Evolutionary conservation across 2,113 vertebrate species (phyloP).

Genomic region (Castor canadensis): DNA sequence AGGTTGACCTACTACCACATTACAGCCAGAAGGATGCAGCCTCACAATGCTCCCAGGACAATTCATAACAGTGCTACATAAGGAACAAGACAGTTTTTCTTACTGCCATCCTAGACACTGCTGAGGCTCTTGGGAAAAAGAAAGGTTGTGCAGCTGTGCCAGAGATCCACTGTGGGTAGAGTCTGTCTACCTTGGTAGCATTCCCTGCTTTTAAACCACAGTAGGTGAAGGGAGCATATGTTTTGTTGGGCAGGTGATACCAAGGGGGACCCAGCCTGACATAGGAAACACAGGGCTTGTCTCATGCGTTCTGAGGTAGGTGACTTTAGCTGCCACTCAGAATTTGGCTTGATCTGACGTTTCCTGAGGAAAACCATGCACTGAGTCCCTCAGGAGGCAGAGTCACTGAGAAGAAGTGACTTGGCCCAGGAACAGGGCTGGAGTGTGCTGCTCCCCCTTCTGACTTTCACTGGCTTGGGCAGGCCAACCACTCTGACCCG

Average conservation of each 20-base stretch:
- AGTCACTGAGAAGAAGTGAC: too few species aligned
- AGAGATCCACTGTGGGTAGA: neutral
- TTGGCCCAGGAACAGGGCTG: too few species aligned
- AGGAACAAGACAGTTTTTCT: neutral
- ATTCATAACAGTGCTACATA: too few species aligned
- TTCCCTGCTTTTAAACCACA: neutral
- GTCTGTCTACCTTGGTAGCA: rapidly evolving
- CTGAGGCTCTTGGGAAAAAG: neutral
- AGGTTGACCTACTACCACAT: too few species aligned
- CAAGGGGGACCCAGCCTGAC: too few species aligned
- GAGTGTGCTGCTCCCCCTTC: rapidly evolving
- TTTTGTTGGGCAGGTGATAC: rapidly evolving
- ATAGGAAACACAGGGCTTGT: rapidly evolving
- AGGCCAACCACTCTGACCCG: neutral
- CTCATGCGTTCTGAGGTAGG: too few species aligned
- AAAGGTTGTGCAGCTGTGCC: rapidly evolving
- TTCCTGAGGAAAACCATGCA: neutral
- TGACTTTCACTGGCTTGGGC: neutral
- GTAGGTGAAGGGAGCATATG: neutral
- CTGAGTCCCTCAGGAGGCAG: neutral
- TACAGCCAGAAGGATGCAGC: too few species aligned
- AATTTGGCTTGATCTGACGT: neutral
- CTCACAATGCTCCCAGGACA: too few species aligned
- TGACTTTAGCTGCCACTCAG: too few species aligned
- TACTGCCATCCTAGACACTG: too few species aligned